Conservation (phyloP, 92 coral and sea anemone species). For the Virgularia gustaviana region DNA sequence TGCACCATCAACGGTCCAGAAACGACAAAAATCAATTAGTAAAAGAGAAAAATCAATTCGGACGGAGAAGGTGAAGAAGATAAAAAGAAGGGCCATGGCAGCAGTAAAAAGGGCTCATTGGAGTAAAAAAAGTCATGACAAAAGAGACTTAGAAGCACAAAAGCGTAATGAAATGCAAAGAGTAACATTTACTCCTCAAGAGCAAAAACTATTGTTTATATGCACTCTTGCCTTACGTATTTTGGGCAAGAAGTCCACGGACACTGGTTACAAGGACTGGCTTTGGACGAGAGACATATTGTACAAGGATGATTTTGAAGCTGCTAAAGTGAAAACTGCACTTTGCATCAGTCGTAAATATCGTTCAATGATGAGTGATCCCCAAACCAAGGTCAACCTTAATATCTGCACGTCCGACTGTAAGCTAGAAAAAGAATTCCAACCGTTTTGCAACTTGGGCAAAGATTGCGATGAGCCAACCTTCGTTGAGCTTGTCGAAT, state of each 20-base stretch:
- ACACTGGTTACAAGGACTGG: slow-evolving; percentile 28
- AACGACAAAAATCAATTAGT: not conserved
- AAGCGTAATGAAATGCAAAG: not conserved
- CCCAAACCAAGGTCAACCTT: slow-evolving; percentile 59
- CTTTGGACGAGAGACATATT: slow-evolving; percentile 28
- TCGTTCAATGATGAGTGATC: slow-evolving; percentile 59
- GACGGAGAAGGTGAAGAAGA: not conserved
- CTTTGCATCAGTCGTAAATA: slow-evolving; percentile 61
- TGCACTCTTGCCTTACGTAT: slow-evolving; percentile 31
- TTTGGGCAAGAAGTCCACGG: slow-evolving; percentile 28
- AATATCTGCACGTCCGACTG: slow-evolving; percentile 73
- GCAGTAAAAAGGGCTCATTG: slow-evolving; percentile 5
- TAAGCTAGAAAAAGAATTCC: slow-evolving; percentile 52
- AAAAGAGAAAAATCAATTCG: not conserved
- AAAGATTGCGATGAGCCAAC: slow-evolving; percentile 67
- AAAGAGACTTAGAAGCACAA: slow-evolving; percentile 25
- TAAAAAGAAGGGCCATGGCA: not conserved
- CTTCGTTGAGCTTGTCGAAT: slow-evolving; percentile 62
- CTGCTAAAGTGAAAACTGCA: slow-evolving; percentile 71
- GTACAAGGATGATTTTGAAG: slow-evolving; percentile 44
- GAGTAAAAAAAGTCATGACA: slow-evolving; percentile 1
- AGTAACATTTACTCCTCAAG: slow-evolving; percentile 18
- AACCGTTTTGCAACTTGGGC: slow-evolving; percentile 17
- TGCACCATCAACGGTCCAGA: not conserved
- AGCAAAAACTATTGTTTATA: slow-evolving; percentile 28